phyloP scores from a whole-genome alignment of 1,140 invertebrate genomes.

The Trichoplusia ni region DNA sequence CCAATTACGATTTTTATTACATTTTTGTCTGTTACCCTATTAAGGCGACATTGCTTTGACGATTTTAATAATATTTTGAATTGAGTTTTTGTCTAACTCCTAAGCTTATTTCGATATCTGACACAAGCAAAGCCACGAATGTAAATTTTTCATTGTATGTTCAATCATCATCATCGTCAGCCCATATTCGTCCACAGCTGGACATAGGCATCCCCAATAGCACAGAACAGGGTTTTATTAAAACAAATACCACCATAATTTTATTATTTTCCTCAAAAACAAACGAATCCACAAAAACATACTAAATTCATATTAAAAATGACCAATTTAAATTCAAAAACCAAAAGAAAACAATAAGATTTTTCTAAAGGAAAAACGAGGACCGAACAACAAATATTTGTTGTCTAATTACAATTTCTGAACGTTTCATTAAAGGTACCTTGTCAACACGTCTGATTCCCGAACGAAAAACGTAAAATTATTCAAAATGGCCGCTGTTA shows the following conservation, averaged over 20 bases:
- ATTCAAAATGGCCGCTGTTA: conserved; percentile 31
- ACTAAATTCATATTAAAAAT: no score
- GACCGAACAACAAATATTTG: conserved; percentile 27
- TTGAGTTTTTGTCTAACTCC: no score
- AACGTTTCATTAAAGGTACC: conserved; percentile 44
- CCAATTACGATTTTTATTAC: no score
- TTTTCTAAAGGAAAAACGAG: not conserved
- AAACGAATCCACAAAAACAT: no score
- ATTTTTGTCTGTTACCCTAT: no score
- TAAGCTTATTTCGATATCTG: no score
- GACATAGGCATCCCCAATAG: no score
- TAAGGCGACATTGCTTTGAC: no score
- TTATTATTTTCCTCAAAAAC: not conserved
- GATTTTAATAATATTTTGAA: no score
- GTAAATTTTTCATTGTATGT: no score
- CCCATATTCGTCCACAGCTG: no score
- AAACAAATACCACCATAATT: not conserved
- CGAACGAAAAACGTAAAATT: conserved; percentile 38
- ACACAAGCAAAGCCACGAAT: not conserved
- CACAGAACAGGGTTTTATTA: not conserved
- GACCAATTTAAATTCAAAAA: not conserved
- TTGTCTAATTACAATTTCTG: conserved; percentile 23
- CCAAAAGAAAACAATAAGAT: conserved; percentile 1
- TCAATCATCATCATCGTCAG: no score
- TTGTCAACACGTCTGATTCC: conserved; percentile 39